Evolutionary conservation across 2,797 vertebrate genomes (phyloP).

Genomic region (Clamator glandarius): DNA sequence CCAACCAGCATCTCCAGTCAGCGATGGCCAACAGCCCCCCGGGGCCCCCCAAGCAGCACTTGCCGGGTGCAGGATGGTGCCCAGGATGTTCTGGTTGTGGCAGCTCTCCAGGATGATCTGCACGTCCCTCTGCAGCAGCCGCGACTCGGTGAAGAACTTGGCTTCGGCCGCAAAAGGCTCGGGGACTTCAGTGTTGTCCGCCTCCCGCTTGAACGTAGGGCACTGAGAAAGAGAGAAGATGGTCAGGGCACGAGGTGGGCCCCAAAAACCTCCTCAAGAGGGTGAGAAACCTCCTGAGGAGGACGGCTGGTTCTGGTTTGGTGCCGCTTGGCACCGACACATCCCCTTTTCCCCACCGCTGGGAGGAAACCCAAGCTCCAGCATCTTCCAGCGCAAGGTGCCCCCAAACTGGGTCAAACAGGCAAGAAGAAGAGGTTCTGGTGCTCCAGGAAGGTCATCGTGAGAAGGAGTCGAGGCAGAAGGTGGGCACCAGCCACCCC

Average conservation of each 20-base stretch:
- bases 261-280: rapidly evolving
- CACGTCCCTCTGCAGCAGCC: constrained; percentile 95
- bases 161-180: constrained; percentile 95
- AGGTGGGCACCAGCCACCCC: no score
- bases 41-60: no score
- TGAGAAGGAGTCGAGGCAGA: not conserved
- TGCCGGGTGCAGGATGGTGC: constrained; percentile 95
- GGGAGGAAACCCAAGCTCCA: not conserved
- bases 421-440: not conserved
- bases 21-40: no score
- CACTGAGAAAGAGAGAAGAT: constrained; percentile 75
- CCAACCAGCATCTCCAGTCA: no score
- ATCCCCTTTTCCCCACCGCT: rapidly evolving
- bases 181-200: constrained; percentile 87
- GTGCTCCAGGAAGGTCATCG: not conserved
- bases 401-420: not conserved
- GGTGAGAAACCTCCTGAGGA: not conserved
- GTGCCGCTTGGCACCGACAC: no score
- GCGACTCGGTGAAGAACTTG: constrained; percentile 97
- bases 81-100: constrained; percentile 95
- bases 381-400: no score
- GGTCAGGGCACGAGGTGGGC: not conserved
- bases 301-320: no score
- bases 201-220: constrained; percentile 92
- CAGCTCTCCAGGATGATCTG: constrained; percentile 98